Conservation (phyloP, 2,888 invertebrate genomes). For the Harpalus rubripes region DNA sequence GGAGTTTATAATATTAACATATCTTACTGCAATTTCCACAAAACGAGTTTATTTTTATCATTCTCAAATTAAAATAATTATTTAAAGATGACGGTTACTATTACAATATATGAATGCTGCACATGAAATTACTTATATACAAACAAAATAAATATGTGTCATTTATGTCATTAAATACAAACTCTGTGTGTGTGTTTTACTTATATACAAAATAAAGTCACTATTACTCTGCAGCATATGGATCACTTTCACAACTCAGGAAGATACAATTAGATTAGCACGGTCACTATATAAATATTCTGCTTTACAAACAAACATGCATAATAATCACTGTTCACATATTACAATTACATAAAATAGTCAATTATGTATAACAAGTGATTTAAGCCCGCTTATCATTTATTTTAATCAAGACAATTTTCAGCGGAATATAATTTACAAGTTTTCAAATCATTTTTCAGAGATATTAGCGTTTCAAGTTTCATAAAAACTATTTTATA, state of each 20-base stretch:
- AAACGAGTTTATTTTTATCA: constrained; percentile 65
- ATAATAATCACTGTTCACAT: not conserved
- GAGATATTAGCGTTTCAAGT: not conserved
- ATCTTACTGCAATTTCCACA: constrained; percentile 63
- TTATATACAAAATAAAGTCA: constrained; percentile 72
- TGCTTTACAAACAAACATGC: constrained; percentile 13
- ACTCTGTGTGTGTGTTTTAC: constrained; percentile 68
- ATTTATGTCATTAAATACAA: constrained; percentile 66
- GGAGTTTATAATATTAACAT: constrained; percentile 62
- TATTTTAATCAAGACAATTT: not conserved
- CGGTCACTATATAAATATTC: constrained; percentile 43
- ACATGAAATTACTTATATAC: constrained; percentile 66
- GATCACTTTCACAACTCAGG: constrained; percentile 52
- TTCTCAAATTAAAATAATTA: constrained; percentile 65
- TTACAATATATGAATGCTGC: constrained; percentile 67
- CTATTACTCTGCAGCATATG: constrained; percentile 69
- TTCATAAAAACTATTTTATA: not conserved
- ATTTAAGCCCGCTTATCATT: not conserved
- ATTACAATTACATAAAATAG: not conserved
- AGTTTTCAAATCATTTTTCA: too few relatives aligned
- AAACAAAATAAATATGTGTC: constrained; percentile 67
- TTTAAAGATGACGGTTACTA: constrained; percentile 67
- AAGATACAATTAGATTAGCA: constrained; percentile 37
- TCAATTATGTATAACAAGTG: not conserved
- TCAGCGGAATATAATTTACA: not conserved